Conservation (phyloP, 1,140 invertebrate species). For the Bilobella aurantiaca region DNA sequence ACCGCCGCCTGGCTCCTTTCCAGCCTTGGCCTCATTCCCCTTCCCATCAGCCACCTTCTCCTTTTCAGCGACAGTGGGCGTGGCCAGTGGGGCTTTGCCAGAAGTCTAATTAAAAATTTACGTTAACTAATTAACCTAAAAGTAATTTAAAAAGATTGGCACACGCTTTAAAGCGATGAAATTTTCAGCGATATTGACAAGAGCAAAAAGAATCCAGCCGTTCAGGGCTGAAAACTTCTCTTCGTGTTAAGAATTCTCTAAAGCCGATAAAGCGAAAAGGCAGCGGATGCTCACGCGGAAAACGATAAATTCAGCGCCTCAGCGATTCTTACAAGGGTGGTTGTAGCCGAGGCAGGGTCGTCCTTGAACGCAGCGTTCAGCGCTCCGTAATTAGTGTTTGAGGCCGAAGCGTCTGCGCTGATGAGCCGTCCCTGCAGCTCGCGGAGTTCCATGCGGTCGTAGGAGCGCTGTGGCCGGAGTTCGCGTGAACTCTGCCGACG, state of each 20-base stretch:
- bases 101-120: not conserved
- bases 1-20: not conserved
- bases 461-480: constrained; percentile 63
- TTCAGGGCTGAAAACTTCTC: too few species aligned
- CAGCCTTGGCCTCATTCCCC: constrained; percentile 3
- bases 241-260: too few species aligned
- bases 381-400: constrained; percentile 56
- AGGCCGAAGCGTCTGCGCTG: constrained; percentile 53
- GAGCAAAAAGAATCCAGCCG: too few species aligned
- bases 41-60: constrained; percentile 7
- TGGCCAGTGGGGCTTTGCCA: not conserved
- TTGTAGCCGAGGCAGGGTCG: constrained; percentile 64
- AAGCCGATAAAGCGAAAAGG: too few species aligned
- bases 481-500: constrained; percentile 74
- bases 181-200: too few species aligned
- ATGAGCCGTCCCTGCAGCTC: constrained; percentile 64
- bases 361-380: constrained; percentile 72
- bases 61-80: not conserved
- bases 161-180: too few species aligned
- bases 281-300: too few species aligned
- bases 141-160: constrained; percentile 1
- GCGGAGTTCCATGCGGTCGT: constrained; percentile 73
- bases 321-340: constrained; percentile 43
- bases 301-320: too few species aligned
- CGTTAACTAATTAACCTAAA: not conserved